These are phyloP conservation scores for Drosophila macrothrix DNA, from an alignment of 2,888 invertebrate genomes.

Conservation along the genomic window DNA sequence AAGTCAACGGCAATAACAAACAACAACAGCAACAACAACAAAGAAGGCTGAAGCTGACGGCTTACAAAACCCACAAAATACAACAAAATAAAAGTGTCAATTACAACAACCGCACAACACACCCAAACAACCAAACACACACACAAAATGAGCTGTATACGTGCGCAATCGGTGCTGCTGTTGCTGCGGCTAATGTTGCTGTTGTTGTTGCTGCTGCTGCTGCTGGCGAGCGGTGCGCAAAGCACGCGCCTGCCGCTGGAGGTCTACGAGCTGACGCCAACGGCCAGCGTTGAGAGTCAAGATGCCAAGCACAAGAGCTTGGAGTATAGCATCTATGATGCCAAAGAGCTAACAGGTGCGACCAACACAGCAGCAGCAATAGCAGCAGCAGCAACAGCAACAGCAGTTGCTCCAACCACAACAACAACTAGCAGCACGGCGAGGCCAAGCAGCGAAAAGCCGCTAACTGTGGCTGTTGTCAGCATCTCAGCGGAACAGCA, in stretches of 20 bases:
- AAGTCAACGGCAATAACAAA: slow-evolving; percentile 39
- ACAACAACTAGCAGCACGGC: slow-evolving; percentile 39
- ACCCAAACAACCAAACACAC: slow-evolving; percentile 37
- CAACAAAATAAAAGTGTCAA: slow-evolving; percentile 71
- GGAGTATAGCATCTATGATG: slow-evolving; percentile 78
- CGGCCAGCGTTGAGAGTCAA: slow-evolving; percentile 42
- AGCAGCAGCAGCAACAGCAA: slow-evolving; percentile 23
- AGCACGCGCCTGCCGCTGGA: slow-evolving; percentile 84
- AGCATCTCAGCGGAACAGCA: slow-evolving; percentile 52
- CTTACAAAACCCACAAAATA: slow-evolving; percentile 40
- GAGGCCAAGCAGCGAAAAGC: slow-evolving; percentile 43
- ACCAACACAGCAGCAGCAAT: slow-evolving; percentile 27
- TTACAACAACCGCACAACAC: slow-evolving; percentile 69
- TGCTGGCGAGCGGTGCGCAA: slow-evolving; percentile 47
- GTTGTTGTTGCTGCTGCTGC: slow-evolving; percentile 43
- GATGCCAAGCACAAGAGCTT: slow-evolving; percentile 71
- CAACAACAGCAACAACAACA: slow-evolving; percentile 7
- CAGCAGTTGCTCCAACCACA: slow-evolving; percentile 26
- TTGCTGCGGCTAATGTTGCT: slow-evolving; percentile 49
- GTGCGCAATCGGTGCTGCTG: slow-evolving; percentile 47
- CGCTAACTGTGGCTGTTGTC: slow-evolving; percentile 56
- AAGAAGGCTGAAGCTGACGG: slow-evolving; percentile 19
- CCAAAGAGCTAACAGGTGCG: slow-evolving; percentile 65
- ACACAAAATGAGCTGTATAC: slow-evolving; percentile 44
- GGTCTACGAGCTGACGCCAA: slow-evolving; percentile 83